Base-by-base conservation (phyloP, 2,888 invertebrate genomes). In the Sphinx pinastri region DNA sequence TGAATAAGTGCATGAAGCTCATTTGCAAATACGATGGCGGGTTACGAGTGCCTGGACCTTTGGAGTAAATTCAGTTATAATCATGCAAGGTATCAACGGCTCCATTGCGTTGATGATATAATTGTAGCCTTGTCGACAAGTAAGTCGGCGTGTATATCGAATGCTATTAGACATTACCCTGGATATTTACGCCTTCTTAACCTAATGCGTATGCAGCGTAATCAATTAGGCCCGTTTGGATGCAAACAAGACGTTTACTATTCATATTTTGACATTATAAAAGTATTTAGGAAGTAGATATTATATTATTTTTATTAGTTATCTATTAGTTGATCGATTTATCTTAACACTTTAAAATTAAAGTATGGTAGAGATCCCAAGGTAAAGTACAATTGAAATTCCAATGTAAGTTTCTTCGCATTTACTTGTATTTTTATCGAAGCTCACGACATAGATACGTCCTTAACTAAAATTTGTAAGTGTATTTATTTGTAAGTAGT, bases 91-190 rank as follows among this genome's bases (percentile, higher is more conserved):
- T 84, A 82, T 83, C 76, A 80, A 74, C 76, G 74, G 73, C 74
- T 75, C 77, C 81, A 82, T 81, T 85, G 84, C 74, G 75, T 82
- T 63, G 88, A 88, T 84, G 82, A 79, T 82, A 82, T 88, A 87
- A 88, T 88, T 87, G 84, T 75, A 75, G 73, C 69, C 75, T 72
- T 78, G 86, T 81, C 79, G 83, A 84, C 85, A 84, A 81, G 77
- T 52, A 31, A 69, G 59, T 52, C 52, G 19, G 52, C 52, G 69
- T 75, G 71, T 63, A 52, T 47, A 54, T 19, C 45, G 60, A 54
- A 52, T 63, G 60, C 38, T 63, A 45, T 63, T 63, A 63, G 13
- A 63, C 16, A 63, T 49, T 49, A 63, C 13, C 13, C 19, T 16
- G 16, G 13, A 47, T 49, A 63, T 47, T 63, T 49, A 19, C 49